A percentile compares a stretch with the other conserved stretches of the same genome.
Conservation (phyloP, 2,797 vertebrate genomes). For the Silurus lanzhouensis region DNA sequence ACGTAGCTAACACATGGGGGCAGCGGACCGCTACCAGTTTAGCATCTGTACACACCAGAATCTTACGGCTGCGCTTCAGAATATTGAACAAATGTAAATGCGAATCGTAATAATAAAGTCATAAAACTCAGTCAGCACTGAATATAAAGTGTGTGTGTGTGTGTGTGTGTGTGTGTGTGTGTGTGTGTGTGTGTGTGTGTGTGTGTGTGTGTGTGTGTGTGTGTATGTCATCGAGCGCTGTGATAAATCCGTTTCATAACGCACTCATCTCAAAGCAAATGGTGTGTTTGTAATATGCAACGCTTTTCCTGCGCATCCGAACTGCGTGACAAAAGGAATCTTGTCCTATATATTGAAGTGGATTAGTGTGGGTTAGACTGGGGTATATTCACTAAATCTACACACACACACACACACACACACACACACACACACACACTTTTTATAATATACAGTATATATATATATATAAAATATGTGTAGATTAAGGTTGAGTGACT, state of each 20-base stretch:
- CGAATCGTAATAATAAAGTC: constrained; percentile 13
- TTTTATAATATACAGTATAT: neutral
- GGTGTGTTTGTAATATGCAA: constrained; percentile 42
- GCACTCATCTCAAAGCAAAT: constrained; percentile 47
- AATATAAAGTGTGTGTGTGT: constrained; percentile 12
- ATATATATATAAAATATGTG: no score
- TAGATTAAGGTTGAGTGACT: no score
- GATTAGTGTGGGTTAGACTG: constrained; percentile 46
- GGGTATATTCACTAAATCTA: constrained; percentile 31
- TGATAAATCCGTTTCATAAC: constrained; percentile 41
- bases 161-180: constrained; percentile 3
- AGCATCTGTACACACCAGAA: neutral
- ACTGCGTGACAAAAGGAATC: constrained; percentile 42
- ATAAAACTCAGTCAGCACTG: constrained; percentile 22
- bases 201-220: neutral
- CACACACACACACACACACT: constrained; percentile 32
- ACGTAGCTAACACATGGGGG: neutral
- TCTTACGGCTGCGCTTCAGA: neutral
- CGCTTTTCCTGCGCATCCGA: constrained; percentile 36
- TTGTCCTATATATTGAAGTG: constrained; percentile 49
- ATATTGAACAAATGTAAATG: constrained; percentile 27
- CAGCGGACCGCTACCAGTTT: neutral
- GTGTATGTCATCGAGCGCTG: neutral
- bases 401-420: constrained; percentile 26
- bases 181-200: neutral